Evolutionary conservation across 2,113 vertebrate genomes (phyloP), one percentile per base, ranked within the genome.

Genomic region (Hippoglossus stenolepis): DNA sequence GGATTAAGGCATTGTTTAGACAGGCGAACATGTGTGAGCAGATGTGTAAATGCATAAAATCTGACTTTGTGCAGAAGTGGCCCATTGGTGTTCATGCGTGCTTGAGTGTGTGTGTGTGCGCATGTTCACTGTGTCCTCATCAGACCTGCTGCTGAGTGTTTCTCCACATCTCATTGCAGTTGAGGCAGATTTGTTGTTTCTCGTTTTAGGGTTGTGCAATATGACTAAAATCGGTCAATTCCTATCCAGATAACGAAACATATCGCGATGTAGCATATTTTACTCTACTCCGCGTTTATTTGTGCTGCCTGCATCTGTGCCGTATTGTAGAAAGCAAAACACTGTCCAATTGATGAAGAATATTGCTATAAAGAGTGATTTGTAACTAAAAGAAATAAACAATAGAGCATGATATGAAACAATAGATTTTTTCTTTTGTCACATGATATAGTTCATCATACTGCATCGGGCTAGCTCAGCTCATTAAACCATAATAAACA

Each of bases 171-270:
- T 77, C 53, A 23, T 80, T 83, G 79, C 73, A 64, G 17, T 72
- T 78, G 76, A 77, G 80, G 87, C 85, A 84, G 73, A 73, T 77
- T 78, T 76, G 70, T 79, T 80, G 76, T 70, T 86, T 73, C 63
- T 72, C 31, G 66, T 28, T 20, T n/a, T 53, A 20, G 51, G 17
- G 51, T n/a, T n/a, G 47, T 51, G 17, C 17, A 21, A 56, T 24
- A 3, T 57, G 23, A 57, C 23, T 24, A 13, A 23, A 57, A 20
- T 57, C 3, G 23, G 23, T 58, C 9, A 56, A 23, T 23, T 23
- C 21, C 24, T 23, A 23, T 59, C 57, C 57, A 15, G 23, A 28
- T 3, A 26, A 17, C 15, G 6, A 59, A 28, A 35, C 15, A 31
- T n/a, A 59, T 31, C 2, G 24, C 18, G 0, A 35, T 31, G 28